Evolutionary conservation across 2,797 vertebrate genomes (phyloP).

Genomic region (Pangasius krempfi): DNA sequence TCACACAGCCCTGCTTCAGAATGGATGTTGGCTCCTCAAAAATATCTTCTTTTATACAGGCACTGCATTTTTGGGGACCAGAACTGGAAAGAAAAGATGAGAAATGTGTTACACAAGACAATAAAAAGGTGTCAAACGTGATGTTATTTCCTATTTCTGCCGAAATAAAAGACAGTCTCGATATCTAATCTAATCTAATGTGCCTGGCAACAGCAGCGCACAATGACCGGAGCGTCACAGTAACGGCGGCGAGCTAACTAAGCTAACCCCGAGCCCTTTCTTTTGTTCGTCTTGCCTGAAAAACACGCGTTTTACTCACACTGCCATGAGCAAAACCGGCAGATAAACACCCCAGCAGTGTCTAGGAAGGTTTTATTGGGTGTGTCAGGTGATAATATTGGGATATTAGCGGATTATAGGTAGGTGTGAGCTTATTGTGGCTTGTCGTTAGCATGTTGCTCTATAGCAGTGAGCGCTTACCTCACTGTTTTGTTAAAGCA

Average conservation of each 20-base stretch:
- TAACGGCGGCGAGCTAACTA: not conserved
- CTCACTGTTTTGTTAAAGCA: slow-evolving; percentile 91
- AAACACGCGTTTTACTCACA: not conserved
- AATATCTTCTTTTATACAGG: slow-evolving; percentile 92
- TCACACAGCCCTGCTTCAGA: slow-evolving; percentile 87
- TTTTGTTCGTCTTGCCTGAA: slow-evolving; percentile 24
- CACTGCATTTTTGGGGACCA: slow-evolving; percentile 92
- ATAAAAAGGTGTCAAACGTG: not conserved
- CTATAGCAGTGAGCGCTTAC: slow-evolving; percentile 67
- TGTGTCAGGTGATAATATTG: too few relatives aligned
- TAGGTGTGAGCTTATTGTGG: not conserved
- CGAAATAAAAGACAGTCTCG: not conserved
- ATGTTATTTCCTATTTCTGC: not conserved
- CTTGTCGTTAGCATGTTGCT: slow-evolving; percentile 6
- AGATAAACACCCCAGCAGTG: not conserved
- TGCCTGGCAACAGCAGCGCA: slow-evolving; percentile 30
- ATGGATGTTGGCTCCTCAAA: slow-evolving; percentile 92
- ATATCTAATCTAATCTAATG: not conserved
- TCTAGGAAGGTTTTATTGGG: not conserved
- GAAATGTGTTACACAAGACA: not conserved
- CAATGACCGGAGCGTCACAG: not conserved
- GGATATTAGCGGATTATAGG: too few relatives aligned
- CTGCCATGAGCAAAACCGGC: not conserved
- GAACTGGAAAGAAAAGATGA: slow-evolving; percentile 69
- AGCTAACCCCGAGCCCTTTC: slow-evolving; percentile 1